Evolutionary conservation across 2,888 invertebrate genomes (phyloP).

Genomic region (Andrena camellia): DNA sequence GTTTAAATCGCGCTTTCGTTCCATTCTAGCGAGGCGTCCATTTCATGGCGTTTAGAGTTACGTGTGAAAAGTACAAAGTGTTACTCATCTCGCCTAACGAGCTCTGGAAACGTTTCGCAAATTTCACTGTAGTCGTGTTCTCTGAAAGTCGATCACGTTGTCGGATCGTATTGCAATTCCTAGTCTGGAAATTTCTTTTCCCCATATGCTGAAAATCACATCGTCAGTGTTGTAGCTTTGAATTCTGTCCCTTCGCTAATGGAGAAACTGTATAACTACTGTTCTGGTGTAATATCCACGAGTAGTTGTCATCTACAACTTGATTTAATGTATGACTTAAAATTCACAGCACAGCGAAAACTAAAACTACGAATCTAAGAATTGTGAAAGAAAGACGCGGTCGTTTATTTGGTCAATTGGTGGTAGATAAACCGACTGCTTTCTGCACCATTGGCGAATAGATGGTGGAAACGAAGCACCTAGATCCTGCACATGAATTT

Average conservation of each 20-base stretch:
- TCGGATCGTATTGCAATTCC: background rate
- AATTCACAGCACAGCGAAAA: background rate
- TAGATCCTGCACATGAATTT: conserved; percentile 5
- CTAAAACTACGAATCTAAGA: background rate
- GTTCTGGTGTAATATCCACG: no score
- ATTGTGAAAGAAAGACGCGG: background rate
- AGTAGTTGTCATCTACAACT: no score
- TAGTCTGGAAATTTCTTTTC: background rate
- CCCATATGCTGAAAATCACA: background rate
- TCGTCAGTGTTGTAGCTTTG: background rate
- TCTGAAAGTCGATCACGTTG: background rate
- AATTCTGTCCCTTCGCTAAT: no score
- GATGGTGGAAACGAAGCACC: background rate
- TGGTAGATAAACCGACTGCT: background rate
- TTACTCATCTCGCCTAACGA: background rate
- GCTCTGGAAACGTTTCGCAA: background rate
- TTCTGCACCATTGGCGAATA: conserved; percentile 7
- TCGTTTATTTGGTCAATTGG: background rate
- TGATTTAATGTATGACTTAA: no score
- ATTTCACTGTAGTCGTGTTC: conserved; percentile 9
- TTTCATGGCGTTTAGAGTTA: conserved; percentile 45
- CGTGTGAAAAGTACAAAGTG: conserved; percentile 40
- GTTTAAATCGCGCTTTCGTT: conserved; percentile 27
- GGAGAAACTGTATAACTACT: no score
- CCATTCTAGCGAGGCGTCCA: background rate